Evolutionary conservation across 2,113 vertebrate genomes (phyloP).

Genomic region (Cyrtonyx montezumae): DNA sequence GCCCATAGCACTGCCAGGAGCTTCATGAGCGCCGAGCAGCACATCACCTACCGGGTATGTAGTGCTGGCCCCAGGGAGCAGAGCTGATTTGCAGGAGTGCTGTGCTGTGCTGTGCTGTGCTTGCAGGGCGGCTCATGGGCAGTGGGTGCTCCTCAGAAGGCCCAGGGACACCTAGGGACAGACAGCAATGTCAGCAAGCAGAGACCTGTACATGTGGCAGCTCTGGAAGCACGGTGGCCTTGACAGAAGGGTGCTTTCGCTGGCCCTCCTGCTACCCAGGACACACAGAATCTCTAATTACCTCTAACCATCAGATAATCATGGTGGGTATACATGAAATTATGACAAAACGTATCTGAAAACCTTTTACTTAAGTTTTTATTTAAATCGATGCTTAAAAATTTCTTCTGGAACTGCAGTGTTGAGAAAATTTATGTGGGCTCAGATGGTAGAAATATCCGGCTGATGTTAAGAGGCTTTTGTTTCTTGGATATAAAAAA

Average conservation of each 20-base stretch:
- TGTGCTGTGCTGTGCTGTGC: background rate
- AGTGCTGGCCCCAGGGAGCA: too few relatives aligned
- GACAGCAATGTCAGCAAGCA: background rate
- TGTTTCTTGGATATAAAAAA: constrained; percentile 10
- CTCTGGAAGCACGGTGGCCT: background rate
- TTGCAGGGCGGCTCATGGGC: background rate
- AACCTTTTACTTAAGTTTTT: background rate
- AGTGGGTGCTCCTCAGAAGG: background rate
- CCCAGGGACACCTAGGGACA: background rate
- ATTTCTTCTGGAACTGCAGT: background rate
- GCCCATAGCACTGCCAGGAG: background rate
- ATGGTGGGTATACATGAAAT: too few relatives aligned
- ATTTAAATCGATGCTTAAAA: background rate
- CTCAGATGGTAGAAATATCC: background rate
- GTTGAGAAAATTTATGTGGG: background rate
- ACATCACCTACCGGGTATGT: too few relatives aligned
- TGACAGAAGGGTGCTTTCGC: background rate
- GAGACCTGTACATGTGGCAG: background rate
- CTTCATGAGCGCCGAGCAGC: background rate
- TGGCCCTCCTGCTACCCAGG: too few relatives aligned
- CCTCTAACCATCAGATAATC: too few relatives aligned
- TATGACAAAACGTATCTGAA: too few relatives aligned
- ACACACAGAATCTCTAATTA: too few relatives aligned
- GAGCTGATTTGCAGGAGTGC: too few relatives aligned
- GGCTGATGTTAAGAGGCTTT: background rate